A percentile compares a stretch with the other conserved stretches of the same genome.
Evolutionary conservation across 2,797 vertebrate species (phyloP).

Genomic region (Cercopithecus neglectus): DNA sequence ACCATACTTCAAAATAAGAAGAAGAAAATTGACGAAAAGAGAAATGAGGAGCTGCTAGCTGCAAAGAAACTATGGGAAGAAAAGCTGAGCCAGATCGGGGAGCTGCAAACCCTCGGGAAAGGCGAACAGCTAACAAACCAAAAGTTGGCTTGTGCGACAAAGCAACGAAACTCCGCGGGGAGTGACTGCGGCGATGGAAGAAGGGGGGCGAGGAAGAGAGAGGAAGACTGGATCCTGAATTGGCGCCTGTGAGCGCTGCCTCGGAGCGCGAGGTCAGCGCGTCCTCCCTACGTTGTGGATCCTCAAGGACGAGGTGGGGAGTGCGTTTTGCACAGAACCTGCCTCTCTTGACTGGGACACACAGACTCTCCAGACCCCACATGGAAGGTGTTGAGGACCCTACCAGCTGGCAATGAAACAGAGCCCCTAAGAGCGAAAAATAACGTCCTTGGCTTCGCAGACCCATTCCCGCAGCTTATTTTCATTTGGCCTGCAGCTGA

Average conservation of each 20-base stretch:
- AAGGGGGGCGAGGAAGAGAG: rapidly evolving
- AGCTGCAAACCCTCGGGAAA: background rate
- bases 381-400: background rate
- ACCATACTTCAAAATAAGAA: background rate
- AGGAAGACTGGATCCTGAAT: rapidly evolving
- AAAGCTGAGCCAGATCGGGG: background rate
- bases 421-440: background rate
- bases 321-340: background rate
- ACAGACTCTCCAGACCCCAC: too few species aligned
- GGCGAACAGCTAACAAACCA: rapidly evolving
- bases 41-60: background rate
- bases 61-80: background rate
- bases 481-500: background rate
- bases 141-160: background rate
- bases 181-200: rapidly evolving
- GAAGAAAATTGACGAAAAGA: background rate
- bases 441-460: background rate
- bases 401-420: background rate
- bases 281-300: background rate
- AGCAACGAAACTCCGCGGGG: rapidly evolving
- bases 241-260: too few species aligned
- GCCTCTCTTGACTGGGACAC: background rate
- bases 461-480: background rate
- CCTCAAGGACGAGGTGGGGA: background rate
- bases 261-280: rapidly evolving